A percentile compares a stretch with the other conserved stretches of the same genome.
phyloP scores from a whole-genome alignment of 2,797 vertebrate genomes.

The Ambastaia sidthimunki region DNA sequence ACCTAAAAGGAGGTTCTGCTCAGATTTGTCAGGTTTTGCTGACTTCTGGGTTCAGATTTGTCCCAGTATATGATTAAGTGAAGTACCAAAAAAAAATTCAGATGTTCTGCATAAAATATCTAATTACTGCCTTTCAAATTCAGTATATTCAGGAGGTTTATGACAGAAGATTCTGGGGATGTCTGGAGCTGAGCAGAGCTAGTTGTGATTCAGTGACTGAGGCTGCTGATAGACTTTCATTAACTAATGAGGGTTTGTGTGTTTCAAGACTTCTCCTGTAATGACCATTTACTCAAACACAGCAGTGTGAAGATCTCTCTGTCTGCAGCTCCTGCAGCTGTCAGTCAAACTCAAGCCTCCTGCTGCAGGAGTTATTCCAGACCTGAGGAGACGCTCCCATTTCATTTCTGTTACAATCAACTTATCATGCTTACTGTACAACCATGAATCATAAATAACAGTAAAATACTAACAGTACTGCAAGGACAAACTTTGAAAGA shows the following conservation, averaged over 20 bases:
- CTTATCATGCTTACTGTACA: too few relatives aligned
- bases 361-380: neutral
- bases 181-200: slow-evolving; percentile 7
- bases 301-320: slow-evolving; percentile 24
- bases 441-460: too few relatives aligned
- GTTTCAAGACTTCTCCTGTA: slow-evolving; percentile 38
- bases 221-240: slow-evolving; percentile 25
- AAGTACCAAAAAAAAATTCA: too few relatives aligned
- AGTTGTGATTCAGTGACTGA: slow-evolving; percentile 29
- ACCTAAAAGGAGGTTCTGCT: too few relatives aligned
- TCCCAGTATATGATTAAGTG: too few relatives aligned
- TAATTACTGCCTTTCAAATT: neutral
- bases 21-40: too few relatives aligned
- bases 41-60: too few relatives aligned
- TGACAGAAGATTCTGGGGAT: neutral
- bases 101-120: neutral
- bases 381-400: slow-evolving; percentile 1
- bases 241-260: slow-evolving; percentile 37
- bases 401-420: too few relatives aligned
- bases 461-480: too few relatives aligned
- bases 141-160: neutral
- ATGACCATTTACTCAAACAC: slow-evolving; percentile 28
- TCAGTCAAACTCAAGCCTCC: slow-evolving; percentile 39
- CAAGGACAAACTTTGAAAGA: too few relatives aligned
- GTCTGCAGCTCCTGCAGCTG: slow-evolving; percentile 24